A percentile compares a stretch with the other conserved stretches of the same genome.
phyloP scores from a whole-genome alignment of 2,888 invertebrate genomes.

The Nomada fabriciana region DNA sequence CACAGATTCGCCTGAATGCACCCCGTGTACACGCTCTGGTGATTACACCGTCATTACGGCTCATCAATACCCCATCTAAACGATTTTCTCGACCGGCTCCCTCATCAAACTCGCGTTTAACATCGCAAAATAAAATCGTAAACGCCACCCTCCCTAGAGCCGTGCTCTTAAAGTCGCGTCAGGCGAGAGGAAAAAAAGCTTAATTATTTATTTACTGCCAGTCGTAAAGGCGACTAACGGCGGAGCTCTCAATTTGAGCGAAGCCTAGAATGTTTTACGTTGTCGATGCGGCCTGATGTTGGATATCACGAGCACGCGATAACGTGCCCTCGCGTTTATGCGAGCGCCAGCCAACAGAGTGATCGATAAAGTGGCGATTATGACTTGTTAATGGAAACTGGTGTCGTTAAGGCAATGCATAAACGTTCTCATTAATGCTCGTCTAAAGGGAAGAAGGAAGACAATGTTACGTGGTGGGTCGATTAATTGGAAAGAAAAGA shows the following conservation, averaged over 20 bases:
- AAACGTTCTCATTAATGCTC: constrained; percentile 59
- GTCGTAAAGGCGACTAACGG: constrained; percentile 55
- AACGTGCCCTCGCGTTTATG: constrained; percentile 22
- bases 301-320: constrained; percentile 4
- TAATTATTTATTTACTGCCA: constrained; percentile 69
- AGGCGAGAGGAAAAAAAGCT: constrained; percentile 26
- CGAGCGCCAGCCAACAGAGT: constrained; percentile 27
- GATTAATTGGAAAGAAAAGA: too few species aligned
- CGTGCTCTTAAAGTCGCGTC: constrained; percentile 40
- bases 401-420: constrained; percentile 59
- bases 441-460: too few species aligned
- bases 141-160: constrained; percentile 17
- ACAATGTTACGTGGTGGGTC: too few species aligned
- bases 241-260: constrained; percentile 25
- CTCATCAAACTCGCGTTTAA: constrained; percentile 25
- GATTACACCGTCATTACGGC: constrained; percentile 20
- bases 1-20: background rate
- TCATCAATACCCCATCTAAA: constrained; percentile 27
- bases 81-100: background rate
- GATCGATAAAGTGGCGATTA: constrained; percentile 67
- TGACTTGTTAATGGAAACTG: constrained; percentile 68
- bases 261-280: constrained; percentile 21
- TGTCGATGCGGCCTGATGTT: constrained; percentile 2
- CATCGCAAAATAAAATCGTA: constrained; percentile 29
- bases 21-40: background rate